Evolutionary conservation across 2,888 invertebrate species (phyloP), one percentile per base, ranked within the genome.

Genomic region (Spilosoma lubricipeda): DNA sequence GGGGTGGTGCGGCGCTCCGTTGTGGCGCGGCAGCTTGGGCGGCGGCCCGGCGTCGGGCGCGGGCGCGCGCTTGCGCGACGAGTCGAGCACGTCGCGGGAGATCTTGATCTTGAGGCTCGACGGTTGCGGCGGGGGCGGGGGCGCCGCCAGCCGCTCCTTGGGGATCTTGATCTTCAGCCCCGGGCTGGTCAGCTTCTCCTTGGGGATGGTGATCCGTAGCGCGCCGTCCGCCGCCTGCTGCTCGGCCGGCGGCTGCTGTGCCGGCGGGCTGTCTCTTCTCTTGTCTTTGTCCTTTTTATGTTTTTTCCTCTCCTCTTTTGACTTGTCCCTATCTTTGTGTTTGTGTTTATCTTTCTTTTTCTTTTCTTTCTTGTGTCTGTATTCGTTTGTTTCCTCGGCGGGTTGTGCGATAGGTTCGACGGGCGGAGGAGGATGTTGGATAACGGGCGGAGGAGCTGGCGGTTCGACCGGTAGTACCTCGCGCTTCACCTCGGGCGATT

Each of bases 101-200:
- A 98, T 98, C 94, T 98, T 98, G 84, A 98, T 97, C 91, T 98
- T 98, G 65, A 98, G 91, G 2, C 97, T 96, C 7, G 96, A 93
- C 0, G 92, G 85, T 52, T 93, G 92, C 3, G 93, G 93, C 39
- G 91, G 93, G 0, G 92, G 96, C 80, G 91, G 95, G 71, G 95
- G 96, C 70, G 95, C 96, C 82, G 97, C 97, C 65, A 98, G 91
- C 71, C 97, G 95, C 80, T 98, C 98, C 88, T 98, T 98, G 0
- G 98, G 97, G 71, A 98, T 98, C 91, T 98, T 98, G 70, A 98
- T 97, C 91, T 98, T 98, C 68, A 98, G 89, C 0, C 97, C 97
- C 0, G 96, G 94, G 71, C 93, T 84, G 0, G 93, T 91, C 1
- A 95, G 74, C 76, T 94, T 95, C 2, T 96, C 96, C 23, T 94